phyloP scores from a whole-genome alignment of 2,113 vertebrate species.

The Leucopternis melanops region DNA sequence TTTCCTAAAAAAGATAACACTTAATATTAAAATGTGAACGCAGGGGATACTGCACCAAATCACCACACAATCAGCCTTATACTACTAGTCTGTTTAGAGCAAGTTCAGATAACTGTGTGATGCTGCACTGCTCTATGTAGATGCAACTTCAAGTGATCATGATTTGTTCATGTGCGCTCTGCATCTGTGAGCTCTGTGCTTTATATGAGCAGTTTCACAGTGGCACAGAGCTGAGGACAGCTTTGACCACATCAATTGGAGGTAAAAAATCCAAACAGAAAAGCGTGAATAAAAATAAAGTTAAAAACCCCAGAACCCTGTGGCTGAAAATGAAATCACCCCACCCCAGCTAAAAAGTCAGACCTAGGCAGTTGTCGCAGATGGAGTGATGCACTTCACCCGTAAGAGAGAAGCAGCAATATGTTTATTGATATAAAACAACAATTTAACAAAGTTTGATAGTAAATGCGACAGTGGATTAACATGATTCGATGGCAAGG shows the following conservation, averaged over 20 bases:
- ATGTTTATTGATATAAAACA: too few species aligned
- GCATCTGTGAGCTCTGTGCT: neutral
- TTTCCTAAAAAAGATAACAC: neutral
- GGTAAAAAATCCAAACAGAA: neutral
- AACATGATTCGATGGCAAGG: too few species aligned
- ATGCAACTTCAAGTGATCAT: neutral
- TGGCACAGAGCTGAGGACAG: neutral
- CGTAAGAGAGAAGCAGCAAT: too few species aligned
- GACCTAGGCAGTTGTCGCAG: neutral
- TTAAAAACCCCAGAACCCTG: neutral
- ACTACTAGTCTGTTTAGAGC: neutral
- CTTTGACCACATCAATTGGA: neutral
- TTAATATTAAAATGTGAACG: neutral
- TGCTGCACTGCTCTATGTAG: neutral
- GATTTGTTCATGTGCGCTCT: neutral
- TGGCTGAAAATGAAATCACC: neutral
- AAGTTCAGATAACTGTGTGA: neutral
- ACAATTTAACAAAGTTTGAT: too few species aligned
- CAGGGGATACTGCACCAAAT: neutral
- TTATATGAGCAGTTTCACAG: neutral
- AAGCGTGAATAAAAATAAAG: neutral
- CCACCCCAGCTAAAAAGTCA: neutral
- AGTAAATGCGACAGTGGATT: too few species aligned
- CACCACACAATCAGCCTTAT: neutral
- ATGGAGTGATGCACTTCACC: too few species aligned